These are phyloP conservation scores for Nipponacmea schrenckii DNA, from an alignment of 2,888 invertebrate genomes.

Conservation along the genomic window DNA sequence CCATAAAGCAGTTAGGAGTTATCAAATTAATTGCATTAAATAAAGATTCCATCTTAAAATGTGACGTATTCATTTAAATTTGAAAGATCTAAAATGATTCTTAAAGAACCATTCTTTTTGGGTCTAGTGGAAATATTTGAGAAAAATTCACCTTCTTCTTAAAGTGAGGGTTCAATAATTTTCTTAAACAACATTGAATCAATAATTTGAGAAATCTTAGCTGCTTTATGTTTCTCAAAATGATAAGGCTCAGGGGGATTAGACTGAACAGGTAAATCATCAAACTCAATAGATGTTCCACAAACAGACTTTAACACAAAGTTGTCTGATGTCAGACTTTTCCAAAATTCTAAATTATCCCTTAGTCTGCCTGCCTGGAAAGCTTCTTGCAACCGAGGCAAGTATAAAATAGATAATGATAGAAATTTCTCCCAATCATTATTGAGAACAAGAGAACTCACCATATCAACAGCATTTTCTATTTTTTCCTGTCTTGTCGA, in stretches of 20 bases:
- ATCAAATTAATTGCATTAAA: slow-evolving; percentile 15
- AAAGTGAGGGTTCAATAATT: not conserved
- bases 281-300: slow-evolving; percentile 5
- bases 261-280: not conserved
- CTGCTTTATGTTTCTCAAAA: not conserved
- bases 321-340: slow-evolving; percentile 10
- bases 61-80: slow-evolving; percentile 15
- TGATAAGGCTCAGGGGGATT: not conserved
- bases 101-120: slow-evolving; percentile 19
- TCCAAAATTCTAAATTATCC: slow-evolving; percentile 2
- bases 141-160: slow-evolving; percentile 19
- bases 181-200: not conserved
- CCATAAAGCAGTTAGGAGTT: slow-evolving; percentile 14
- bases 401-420: not conserved
- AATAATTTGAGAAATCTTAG: not conserved
- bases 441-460: not conserved
- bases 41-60: slow-evolving; percentile 29
- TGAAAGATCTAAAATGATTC: slow-evolving; percentile 25
- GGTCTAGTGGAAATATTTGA: slow-evolving; percentile 22
- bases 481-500: slow-evolving; percentile 4
- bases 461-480: not conserved
- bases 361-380: not conserved
- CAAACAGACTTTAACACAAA: not conserved
- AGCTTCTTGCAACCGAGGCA: not conserved
- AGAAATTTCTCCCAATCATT: slow-evolving; percentile 3